Conservation (phyloP, 2,888 invertebrate genomes). For the Tenthredo amoena region DNA sequence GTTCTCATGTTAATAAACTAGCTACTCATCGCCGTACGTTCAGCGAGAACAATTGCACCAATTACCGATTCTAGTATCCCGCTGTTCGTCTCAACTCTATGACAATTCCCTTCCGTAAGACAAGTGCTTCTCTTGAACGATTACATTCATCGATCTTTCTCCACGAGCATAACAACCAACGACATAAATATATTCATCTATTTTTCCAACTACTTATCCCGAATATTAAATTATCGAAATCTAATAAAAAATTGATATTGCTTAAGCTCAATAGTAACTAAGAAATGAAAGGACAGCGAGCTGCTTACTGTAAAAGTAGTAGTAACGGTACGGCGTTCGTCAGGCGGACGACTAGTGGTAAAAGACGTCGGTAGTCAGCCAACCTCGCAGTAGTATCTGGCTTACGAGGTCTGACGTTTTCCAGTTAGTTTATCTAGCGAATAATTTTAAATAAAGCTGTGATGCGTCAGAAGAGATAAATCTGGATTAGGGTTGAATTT, state of each 20-base stretch:
- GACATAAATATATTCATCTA: not conserved
- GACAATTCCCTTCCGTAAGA: constrained; percentile 5
- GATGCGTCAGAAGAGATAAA: not conserved
- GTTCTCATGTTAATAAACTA: constrained; percentile 1
- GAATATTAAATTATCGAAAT: not conserved
- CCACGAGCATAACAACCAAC: not conserved
- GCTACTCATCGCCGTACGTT: not conserved
- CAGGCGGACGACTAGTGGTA: constrained; percentile 22
- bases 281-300: not conserved
- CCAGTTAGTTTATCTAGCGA: not conserved
- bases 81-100: constrained; percentile 24
- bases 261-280: too few species aligned
- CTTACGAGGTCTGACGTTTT: not conserved
- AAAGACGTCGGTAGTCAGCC: constrained; percentile 20
- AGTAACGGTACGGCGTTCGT: constrained; percentile 20
- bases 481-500: not conserved
- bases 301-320: constrained; percentile 39
- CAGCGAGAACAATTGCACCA: constrained; percentile 21
- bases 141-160: not conserved
- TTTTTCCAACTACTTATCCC: not conserved
- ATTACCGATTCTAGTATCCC: constrained; percentile 39
- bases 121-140: constrained; percentile 17
- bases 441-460: not conserved
- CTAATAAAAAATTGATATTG: not conserved
- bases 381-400: not conserved